Evolutionary conservation across 2,888 invertebrate genomes (phyloP).

Genomic region (Deladenus siricidicola): DNA sequence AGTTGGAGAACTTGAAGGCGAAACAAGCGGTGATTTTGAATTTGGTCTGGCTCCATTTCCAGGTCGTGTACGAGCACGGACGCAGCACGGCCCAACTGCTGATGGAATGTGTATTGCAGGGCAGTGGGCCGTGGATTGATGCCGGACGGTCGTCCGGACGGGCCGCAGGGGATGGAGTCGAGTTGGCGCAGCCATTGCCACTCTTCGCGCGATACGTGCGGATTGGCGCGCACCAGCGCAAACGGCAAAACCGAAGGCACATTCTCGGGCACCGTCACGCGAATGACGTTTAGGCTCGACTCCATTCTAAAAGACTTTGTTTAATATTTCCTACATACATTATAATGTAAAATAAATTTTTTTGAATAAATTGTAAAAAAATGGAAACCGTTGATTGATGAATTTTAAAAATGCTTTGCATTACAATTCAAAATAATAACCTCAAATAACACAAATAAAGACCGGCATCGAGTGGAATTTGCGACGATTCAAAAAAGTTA

Average conservation of each 20-base stretch:
- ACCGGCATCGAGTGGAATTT: slow-evolving; percentile 73
- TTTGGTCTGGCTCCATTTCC: slow-evolving; percentile 51
- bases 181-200: slow-evolving; percentile 76
- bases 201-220: slow-evolving; percentile 85
- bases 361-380: too few relatives aligned
- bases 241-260: slow-evolving; percentile 90
- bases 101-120: slow-evolving; percentile 55
- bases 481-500: slow-evolving; percentile 70
- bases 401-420: too few relatives aligned
- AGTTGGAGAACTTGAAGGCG: slow-evolving; percentile 88
- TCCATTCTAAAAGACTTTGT: slow-evolving; percentile 79
- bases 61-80: slow-evolving; percentile 38
- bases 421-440: too few relatives aligned
- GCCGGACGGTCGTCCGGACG: not conserved
- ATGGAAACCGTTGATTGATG: too few relatives aligned
- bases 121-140: slow-evolving; percentile 34
- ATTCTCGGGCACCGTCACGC: slow-evolving; percentile 78
- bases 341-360: too few relatives aligned
- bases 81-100: slow-evolving; percentile 27
- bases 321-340: too few relatives aligned
- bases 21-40: slow-evolving; percentile 78
- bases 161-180: slow-evolving; percentile 27
- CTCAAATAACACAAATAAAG: slow-evolving; percentile 77
- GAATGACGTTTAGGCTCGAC: slow-evolving; percentile 62
- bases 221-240: slow-evolving; percentile 82